Evolutionary conservation across 2,888 invertebrate species (phyloP).

Genomic region (Gymnosoma rotundatum): DNA sequence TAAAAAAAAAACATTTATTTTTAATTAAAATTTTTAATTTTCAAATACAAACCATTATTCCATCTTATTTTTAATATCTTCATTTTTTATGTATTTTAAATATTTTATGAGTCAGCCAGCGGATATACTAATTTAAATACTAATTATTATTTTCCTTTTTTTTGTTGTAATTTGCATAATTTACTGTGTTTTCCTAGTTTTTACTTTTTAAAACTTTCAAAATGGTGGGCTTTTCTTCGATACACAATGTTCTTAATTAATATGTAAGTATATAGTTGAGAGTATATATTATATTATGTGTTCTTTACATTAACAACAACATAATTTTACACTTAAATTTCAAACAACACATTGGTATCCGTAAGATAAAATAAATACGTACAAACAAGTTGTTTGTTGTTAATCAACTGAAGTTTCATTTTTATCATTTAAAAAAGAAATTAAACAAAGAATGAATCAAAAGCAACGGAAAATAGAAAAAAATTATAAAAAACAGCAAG

Average conservation of each 20-base stretch:
- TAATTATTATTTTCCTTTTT: background rate
- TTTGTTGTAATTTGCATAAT: background rate
- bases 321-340: slow-evolving; percentile 32
- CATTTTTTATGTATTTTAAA: background rate
- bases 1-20: no score
- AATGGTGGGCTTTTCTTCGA: slow-evolving; percentile 20
- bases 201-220: slow-evolving; percentile 4
- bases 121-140: slow-evolving; percentile 22
- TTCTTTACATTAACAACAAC: slow-evolving; percentile 7
- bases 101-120: slow-evolving; percentile 44
- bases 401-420: slow-evolving; percentile 60
- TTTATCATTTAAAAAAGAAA: slow-evolving; percentile 62
- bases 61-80: background rate
- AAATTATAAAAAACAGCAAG: slow-evolving; percentile 45
- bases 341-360: slow-evolving; percentile 36
- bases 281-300: slow-evolving; percentile 22
- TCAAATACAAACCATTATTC: background rate
- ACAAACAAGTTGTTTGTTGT: slow-evolving; percentile 57
- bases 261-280: slow-evolving; percentile 30
- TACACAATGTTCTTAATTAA: slow-evolving; percentile 42
- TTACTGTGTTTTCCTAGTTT: slow-evolving; percentile 21
- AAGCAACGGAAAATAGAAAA: slow-evolving; percentile 48
- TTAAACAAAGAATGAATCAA: slow-evolving; percentile 57
- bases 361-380: slow-evolving; percentile 49
- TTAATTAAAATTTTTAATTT: no score